Base-by-base conservation (phyloP, 2,113 vertebrate species). In the Ovis canadensis region DNA sequence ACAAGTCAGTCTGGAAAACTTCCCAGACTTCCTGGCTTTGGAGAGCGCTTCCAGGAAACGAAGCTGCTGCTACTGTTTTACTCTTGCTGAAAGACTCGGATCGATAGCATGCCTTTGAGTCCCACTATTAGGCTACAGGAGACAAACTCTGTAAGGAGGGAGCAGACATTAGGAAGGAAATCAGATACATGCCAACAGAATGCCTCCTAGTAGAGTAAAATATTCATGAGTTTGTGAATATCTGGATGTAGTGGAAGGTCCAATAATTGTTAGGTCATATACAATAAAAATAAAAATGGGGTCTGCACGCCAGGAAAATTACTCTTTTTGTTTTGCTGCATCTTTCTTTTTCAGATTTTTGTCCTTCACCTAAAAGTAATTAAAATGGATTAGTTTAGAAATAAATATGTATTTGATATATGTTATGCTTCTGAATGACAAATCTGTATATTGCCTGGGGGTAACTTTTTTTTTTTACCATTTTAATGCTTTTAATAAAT, bases 401-500 rank as follows among this genome's bases (percentile, higher is more conserved):
- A 83, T 96, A 71, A 94, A 43, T 95, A 40, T 92, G 15, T 60
- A 82, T 85, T 78, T 87, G 23, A 94, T 64, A 40, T 25, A 48
- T 29, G 33, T 40, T 93, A 82, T 19, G 11, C 71, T 96, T 93
- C 74, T 88, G 48, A 93, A 67, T 45, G 52, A 81, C 45, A 27
- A 88, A 80, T 92, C 54, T 45, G 2, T 88, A 33, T 77, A 64
- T 94, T 90, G 74, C 59, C 74, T 96, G 52, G 86, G 12, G 88
- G 40, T 90, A 15, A 54, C 52, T 64, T 86, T 98, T 98, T 98
- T 64, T 86, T 98, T 98, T 98, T 36, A 98, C 96, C 96, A 97
- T 98, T 98, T 98, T 98, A 99, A 98, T 99, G 97, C 95, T 98
- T 99, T 99, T 98, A 98, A 98, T 99, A 99, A 98, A 98, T 98